Conservation (phyloP, 2,888 invertebrate genomes). For the Pheosia tremula region DNA sequence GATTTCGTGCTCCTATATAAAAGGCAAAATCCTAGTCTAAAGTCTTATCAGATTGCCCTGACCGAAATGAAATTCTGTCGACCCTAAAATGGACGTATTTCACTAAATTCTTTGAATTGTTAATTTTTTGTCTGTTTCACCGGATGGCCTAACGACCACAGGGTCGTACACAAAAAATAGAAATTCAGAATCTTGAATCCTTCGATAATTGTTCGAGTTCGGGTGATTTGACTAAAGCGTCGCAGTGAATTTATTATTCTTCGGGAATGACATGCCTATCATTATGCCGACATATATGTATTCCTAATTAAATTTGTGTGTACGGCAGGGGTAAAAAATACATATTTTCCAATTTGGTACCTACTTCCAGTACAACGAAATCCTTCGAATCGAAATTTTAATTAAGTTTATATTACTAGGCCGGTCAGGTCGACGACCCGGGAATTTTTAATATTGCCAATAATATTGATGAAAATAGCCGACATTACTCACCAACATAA, state of each 20-base stretch:
- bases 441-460: conserved; percentile 5
- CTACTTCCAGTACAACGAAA: background rate
- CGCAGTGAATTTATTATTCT: background rate
- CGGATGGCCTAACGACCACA: background rate
- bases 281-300: no score
- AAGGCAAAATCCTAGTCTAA: no score
- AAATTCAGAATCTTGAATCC: background rate
- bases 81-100: background rate
- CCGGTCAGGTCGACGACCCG: background rate
- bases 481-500: background rate
- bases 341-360: no score
- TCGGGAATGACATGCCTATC: no score
- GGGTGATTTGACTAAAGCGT: background rate
- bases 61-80: background rate
- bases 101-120: background rate
- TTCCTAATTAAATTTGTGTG: no score
- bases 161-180: no score
- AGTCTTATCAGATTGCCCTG: background rate
- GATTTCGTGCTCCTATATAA: no score
- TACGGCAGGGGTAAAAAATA: no score
- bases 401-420: background rate
- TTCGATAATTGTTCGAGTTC: background rate
- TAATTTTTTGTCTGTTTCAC: background rate
- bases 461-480: conserved; percentile 1
- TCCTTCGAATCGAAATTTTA: background rate